These are phyloP conservation scores for Standfussiana lucernea DNA, from an alignment of 2,888 invertebrate species.

Conservation along the genomic window DNA sequence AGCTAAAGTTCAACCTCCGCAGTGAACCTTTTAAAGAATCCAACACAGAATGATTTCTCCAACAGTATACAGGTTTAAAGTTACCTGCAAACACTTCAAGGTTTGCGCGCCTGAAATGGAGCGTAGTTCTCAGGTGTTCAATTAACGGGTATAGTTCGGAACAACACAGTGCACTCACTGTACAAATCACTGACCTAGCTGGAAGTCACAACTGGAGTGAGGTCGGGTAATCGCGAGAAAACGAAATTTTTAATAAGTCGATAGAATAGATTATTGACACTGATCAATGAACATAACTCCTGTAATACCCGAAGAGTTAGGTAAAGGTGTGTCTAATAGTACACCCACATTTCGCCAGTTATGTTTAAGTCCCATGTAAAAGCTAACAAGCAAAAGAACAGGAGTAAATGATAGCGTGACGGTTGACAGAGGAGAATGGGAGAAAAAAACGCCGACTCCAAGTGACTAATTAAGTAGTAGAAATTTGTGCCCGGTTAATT, in stretches of 20 bases:
- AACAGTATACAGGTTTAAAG: not conserved
- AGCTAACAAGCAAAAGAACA: too few relatives aligned
- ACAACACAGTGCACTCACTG: constrained; percentile 39
- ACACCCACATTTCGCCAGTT: not conserved
- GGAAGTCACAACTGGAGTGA: constrained; percentile 24
- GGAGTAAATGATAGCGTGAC: too few relatives aligned
- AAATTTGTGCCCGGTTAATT: too few relatives aligned
- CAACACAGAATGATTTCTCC: constrained; percentile 5
- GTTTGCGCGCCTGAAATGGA: constrained; percentile 41
- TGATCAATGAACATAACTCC: not conserved
- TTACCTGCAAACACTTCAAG: constrained; percentile 21
- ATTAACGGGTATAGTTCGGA: constrained; percentile 46
- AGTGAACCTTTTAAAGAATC: not conserved
- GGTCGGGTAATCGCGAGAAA: constrained; percentile 16
- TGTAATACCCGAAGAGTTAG: not conserved
- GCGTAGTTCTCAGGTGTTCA: constrained; percentile 55
- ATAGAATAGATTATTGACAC: not conserved
- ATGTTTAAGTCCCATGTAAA: not conserved
- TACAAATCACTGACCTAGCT: constrained; percentile 34
- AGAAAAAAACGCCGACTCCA: too few relatives aligned
- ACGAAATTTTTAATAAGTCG: constrained; percentile 19
- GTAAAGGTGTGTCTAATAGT: not conserved
- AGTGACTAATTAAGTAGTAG: too few relatives aligned
- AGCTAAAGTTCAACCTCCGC: not conserved
- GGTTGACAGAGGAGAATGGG: too few relatives aligned